These are phyloP conservation scores for Colostygia pectinataria DNA, from an alignment of 2,888 invertebrate genomes.

Conservation along the genomic window DNA sequence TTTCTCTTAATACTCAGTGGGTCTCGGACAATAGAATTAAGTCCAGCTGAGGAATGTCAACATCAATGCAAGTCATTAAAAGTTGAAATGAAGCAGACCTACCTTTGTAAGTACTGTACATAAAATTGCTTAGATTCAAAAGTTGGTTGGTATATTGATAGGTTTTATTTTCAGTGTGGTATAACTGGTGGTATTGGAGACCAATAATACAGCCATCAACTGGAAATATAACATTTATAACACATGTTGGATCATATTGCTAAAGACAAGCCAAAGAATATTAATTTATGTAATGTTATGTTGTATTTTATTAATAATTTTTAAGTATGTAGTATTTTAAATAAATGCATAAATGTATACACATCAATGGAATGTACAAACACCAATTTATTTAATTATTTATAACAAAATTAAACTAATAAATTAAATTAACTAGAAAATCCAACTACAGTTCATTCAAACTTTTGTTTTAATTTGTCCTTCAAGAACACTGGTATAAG, in stretches of 20 bases:
- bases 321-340: neutral
- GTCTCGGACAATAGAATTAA: conserved; percentile 86
- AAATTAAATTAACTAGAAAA: conserved; percentile 64
- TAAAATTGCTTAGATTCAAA: neutral
- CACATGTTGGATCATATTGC: conserved; percentile 89
- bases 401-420: conserved; percentile 38
- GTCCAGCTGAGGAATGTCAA: conserved; percentile 90
- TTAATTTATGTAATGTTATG: neutral
- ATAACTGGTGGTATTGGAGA: conserved; percentile 93
- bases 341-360: conserved; percentile 30
- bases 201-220: conserved; percentile 84
- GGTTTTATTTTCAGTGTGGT: conserved; percentile 86
- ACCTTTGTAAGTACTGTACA: conserved; percentile 86
- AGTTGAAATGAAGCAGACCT: conserved; percentile 86
- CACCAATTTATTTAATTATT: conserved; percentile 63
- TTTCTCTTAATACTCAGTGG: conserved; percentile 89
- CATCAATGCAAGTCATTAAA: conserved; percentile 88
- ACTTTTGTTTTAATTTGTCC: conserved; percentile 89
- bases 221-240: conserved; percentile 84
- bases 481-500: conserved; percentile 94
- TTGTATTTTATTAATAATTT: neutral
- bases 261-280: conserved; percentile 50
- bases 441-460: conserved; percentile 82
- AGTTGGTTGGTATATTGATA: conserved; percentile 20
- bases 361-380: conserved; percentile 64